Base-by-base conservation (phyloP, 2,888 invertebrate species). In the Pemphredon lugubris region DNA sequence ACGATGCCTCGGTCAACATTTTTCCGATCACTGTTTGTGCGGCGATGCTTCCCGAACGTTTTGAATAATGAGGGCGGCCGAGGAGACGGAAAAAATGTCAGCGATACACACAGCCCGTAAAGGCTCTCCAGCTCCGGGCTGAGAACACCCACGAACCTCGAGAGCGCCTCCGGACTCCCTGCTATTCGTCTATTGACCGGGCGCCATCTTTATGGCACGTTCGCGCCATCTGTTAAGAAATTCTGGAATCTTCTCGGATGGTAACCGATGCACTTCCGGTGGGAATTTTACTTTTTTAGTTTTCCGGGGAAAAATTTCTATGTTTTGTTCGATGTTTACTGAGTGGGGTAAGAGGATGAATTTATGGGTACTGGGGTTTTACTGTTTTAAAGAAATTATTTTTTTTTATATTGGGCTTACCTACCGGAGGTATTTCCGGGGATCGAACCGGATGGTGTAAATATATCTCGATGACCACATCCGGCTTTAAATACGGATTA, bases 171-270 rank as follows among this genome's bases (percentile, higher is more conserved):
- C 79, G 76, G 74, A 60, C 73, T 71, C 69, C 63, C 75, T 77
- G 70, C 76, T 79, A 70, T 74, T 76, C 81, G 79, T 72, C 81
- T 86, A 86, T 86, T 83, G 86, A 86, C 86, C 86, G 86, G 75
- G 75, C 84, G 84, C 83, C 83, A 79, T 80, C 60, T 81, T 78
- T 63, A 34, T 16, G 13, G 44, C 37, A 13, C 13, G 6, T 0
- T 0, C 1, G 1, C 64, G 79, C 34, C 79, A 71, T 47, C 79
- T 65, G 0, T 0, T 40, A 30, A 20, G n/a, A 3, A 0, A 48
- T 6, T 4, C 13, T 1, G 11, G 18, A 58, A 21, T n/a, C n/a
- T n/a, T n/a, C n/a, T n/a, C 23, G 11, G 0, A 0, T 39, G 7
- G 2, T 18, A 7, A 6, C 7, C 1, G 11, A 7, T 26, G 39